Evolutionary conservation across 2,113 vertebrate species (phyloP), one percentile per base, ranked within the genome.

Genomic region (Daubentonia madagascariensis): DNA sequence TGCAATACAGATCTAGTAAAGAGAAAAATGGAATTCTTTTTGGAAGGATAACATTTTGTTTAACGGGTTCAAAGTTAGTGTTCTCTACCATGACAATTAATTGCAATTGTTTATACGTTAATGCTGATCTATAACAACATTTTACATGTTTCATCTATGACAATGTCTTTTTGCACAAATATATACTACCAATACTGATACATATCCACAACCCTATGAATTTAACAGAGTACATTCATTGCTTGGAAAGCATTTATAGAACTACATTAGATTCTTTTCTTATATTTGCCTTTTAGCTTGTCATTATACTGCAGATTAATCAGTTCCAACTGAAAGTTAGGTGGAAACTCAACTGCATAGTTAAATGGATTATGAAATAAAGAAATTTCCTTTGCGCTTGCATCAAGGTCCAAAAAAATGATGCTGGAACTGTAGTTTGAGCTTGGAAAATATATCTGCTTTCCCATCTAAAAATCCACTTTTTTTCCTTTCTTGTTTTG

Each of bases 361-460:
- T 59, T 86, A 89, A 40, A 83, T 32, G 23, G 67, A 85, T 65
- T 61, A 95, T 12, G 7, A 79, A 95, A 81, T 28, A 59, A 5
- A 52, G 59, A 96, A 92, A 84, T 43, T 76, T 85, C 68, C 54
- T 85, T 72, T 72, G 54, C 12, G 18, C 37, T 35, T 95, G 18
- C 80, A 88, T 30, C 5, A 37, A 73, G 22, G 35, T 89, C 28
- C 16, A 25, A 32, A 89, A 96, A 37, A 72, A 13, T 12, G 10
- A 87, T 48, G 52, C 25, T 52, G 45, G 35, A 73, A 70, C 52
- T 81, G 1, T 25, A 79, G 16, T 79, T n/a, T 76, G 14, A 54
- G 65, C 37, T 92, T 37, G 40, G 72, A 94, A 97, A n/a, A 94
- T 45, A n/a, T 50, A 89, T 35, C 75, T 91, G 67, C 22, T 89